phyloP scores from a whole-genome alignment of 2,888 invertebrate species.

The Ormyrus nitidulus region DNA sequence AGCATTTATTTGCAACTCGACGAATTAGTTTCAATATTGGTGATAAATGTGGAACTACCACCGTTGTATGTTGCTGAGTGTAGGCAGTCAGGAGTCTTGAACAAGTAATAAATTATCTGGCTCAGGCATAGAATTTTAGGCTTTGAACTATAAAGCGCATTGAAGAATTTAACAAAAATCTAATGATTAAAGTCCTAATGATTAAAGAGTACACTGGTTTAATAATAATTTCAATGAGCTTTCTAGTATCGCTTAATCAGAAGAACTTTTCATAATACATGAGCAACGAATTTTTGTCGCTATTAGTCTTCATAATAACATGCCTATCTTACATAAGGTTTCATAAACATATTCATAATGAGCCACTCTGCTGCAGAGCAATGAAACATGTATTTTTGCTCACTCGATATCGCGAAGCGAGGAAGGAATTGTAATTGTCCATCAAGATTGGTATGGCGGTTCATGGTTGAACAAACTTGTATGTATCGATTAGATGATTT shows the following conservation, averaged over 20 bases:
- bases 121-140: slow-evolving; percentile 27
- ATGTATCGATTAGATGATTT: background rate
- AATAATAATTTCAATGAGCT: slow-evolving; percentile 31
- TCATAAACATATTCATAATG: slow-evolving; percentile 36
- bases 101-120: slow-evolving; percentile 43
- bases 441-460: slow-evolving; percentile 57
- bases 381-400: background rate
- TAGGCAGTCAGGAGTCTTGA: slow-evolving; percentile 39
- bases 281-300: slow-evolving; percentile 41
- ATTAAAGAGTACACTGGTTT: background rate
- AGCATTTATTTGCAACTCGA: slow-evolving; percentile 44
- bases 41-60: slow-evolving; percentile 34
- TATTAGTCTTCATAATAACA: slow-evolving; percentile 36
- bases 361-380: slow-evolving; percentile 2
- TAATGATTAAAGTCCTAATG: background rate
- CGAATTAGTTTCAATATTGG: slow-evolving; percentile 26
- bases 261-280: slow-evolving; percentile 32
- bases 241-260: slow-evolving; percentile 30
- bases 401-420: slow-evolving; percentile 16
- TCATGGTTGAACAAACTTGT: slow-evolving; percentile 43
- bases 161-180: slow-evolving; percentile 21
- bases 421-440: slow-evolving; percentile 21
- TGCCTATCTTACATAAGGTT: slow-evolving; percentile 35
- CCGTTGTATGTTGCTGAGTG: slow-evolving; percentile 28
- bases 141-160: slow-evolving; percentile 31